Evolutionary conservation across 2,797 vertebrate species (phyloP), one percentile per base, ranked within the genome.

Genomic region (Clarias pachynema): DNA sequence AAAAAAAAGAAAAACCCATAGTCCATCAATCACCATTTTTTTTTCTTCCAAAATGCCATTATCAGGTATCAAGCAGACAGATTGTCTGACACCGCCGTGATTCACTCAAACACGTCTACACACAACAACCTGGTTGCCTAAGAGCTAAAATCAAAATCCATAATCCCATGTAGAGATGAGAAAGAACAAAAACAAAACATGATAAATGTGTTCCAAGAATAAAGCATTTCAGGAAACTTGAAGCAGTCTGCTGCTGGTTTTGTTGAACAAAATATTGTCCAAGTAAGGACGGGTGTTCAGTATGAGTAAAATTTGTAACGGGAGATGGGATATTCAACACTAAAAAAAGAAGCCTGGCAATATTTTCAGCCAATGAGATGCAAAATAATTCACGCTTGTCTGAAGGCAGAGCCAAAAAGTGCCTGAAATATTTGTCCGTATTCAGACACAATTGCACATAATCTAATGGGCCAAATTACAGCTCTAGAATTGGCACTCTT

Each of bases 331-430:
- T 60, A 66, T 78, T 62, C 65, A 60, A 15, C 8, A 57, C 8
- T 75, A 75, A 57, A 53, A 87, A 73, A 74, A 82, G 57, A 57
- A 15, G 37, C 63, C 34, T 66, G 68, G 16, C 7, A 29, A 53
- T 74, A 53, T 80, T 85, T 75, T 80, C 59, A 66, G 29, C 62
- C 80, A 75, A 81, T n/a, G 79, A 75, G 44, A 83, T 60, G 81
- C 37, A 72, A 86, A 83, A 81, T 10, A 63, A 56, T 81, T n/a
- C 37, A n/a, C 12, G 14, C 49, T 60, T 26, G 68, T 88, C 82
- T 65, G n/a, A 82, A 49, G 20, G n/a, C 10, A 1, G 44, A 12
- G 69, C 70, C 24, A 49, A 49, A 73, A 53, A 53, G 14, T 53
- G 24, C 5, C n/a, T 56, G n/a, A 56, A 75, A 56, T 29, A 75